Evolutionary conservation across 2,888 invertebrate species (phyloP).

Genomic region (Tenthredo amoena): DNA sequence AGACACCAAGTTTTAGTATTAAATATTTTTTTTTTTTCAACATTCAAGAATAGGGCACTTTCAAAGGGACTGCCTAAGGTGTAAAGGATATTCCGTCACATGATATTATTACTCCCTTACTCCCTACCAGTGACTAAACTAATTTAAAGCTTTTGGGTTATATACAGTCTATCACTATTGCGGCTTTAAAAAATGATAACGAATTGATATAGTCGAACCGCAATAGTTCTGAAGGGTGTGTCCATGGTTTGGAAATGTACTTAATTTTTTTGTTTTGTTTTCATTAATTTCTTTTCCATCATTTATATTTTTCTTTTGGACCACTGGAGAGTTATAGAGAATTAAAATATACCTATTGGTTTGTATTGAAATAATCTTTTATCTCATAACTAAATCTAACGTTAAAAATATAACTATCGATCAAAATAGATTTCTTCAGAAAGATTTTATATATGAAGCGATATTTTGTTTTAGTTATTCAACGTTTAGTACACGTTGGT

Average conservation of each 20-base stretch:
- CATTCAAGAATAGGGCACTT: slow-evolving; percentile 75
- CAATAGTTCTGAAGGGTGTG: slow-evolving; percentile 51
- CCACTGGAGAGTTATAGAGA: slow-evolving; percentile 45
- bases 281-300: neutral
- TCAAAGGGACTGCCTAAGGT: slow-evolving; percentile 60
- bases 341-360: slow-evolving; percentile 55
- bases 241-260: slow-evolving; percentile 17
- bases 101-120: slow-evolving; percentile 52
- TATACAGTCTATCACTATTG: slow-evolving; percentile 50
- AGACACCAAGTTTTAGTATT: slow-evolving; percentile 66
- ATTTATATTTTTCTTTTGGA: slow-evolving; percentile 12
- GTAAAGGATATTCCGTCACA: slow-evolving; percentile 48
- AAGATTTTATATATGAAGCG: slow-evolving; percentile 53
- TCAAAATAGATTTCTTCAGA: slow-evolving; percentile 61
- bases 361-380: slow-evolving; percentile 26
- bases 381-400: slow-evolving; percentile 64
- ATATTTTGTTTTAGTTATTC: slow-evolving; percentile 44
- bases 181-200: slow-evolving; percentile 33
- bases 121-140: slow-evolving; percentile 59
- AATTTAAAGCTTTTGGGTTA: slow-evolving; percentile 52
- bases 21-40: slow-evolving; percentile 67
- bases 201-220: slow-evolving; percentile 29
- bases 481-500: slow-evolving; percentile 53
- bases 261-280: neutral
- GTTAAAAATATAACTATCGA: slow-evolving; percentile 63